Evolutionary conservation across 2,888 invertebrate species (phyloP), one percentile per base, ranked within the genome.

Genomic region (Drosophila sordidapex): DNA sequence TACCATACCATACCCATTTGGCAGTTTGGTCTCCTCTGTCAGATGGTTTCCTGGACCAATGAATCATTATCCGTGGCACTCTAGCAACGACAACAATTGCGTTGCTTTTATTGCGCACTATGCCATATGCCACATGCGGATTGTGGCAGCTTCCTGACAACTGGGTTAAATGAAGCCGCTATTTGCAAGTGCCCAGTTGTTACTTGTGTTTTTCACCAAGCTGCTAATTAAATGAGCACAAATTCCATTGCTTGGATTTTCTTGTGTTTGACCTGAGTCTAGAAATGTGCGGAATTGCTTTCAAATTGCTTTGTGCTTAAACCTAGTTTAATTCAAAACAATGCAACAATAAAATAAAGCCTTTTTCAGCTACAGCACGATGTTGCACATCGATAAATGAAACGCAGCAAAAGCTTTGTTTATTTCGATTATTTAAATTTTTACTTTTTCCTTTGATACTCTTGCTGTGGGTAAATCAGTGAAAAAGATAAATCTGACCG

Each of bases 41-140:
- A 57, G 59, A 67, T 65, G 66, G 64, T 68, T 75, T 76, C 70
- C 83, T 70, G 63, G 79, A 74, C 83, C 82, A 87, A 82, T 81
- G 83, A 79, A 82, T 83, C 76, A 74, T 77, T 81, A 74, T 72
- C 80, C 68, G 76, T 76, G 64, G 63, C 57, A 59, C 58, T 52
- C 66, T 56, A 40, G 5, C 64, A 70, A 46, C 69, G 33, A 43
- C 38, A 51, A 38, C 79, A 60, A 43, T 58, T 79, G 60, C 49
- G 46, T 61, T 78, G 71, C 61, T 65, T 73, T 59, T 73, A 65
- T 73, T 65, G 73, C 69, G 75, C 76, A 76, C 74, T 70, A 86
- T n/a, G n/a, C 49, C 70, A 59, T 68, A 36, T 76, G 67, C 65
- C 79, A 68, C 54, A 58, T 77, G 36, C 27, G 25, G 29, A 46